Base-by-base conservation (phyloP, 2,888 invertebrate species). In the Leptopilina drosophilae region DNA sequence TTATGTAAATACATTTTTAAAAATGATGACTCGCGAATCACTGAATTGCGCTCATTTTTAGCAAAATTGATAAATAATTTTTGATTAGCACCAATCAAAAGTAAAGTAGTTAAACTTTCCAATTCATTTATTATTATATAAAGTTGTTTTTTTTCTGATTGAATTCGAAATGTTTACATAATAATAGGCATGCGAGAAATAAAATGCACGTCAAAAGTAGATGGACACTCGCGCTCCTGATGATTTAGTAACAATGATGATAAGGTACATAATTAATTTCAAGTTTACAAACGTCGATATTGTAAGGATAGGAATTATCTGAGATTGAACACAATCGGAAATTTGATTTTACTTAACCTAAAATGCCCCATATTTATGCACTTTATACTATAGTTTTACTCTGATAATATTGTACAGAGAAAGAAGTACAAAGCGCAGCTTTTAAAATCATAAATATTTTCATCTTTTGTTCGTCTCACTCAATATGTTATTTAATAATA, bases 391-490 rank as follows among this genome's bases (percentile, higher is more conserved):
- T 42, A 42, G 66, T 11, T 66, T 20, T 11, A 15, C 42, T 66
- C 66, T 15, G 15, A 42, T 66, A 66, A 66, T 15, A 42, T 84
- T 84, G 76, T 82, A 86, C 83, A 87, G 87, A 87, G 84, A 84
- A 83, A 80, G 87, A 87, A 87, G 87, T 83, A 87, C 86, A 84
- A 84, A 82, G 82, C 42, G 85, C 87, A 85, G 85, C 85, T 42
- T 33, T 49, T 49, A 42, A 42, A 42, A 11, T 66, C n/a, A 66
- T 64, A n/a, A 40, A 66, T 42, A 42, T 7, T n/a, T 42, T 42
- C 8, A 7, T 42, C 8, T 66, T 14, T 66, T 33, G n/a, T 66
- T 49, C 49, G 33, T 42, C 42, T 42, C 66, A 66, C 15, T 42
- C 15, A 66, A 66, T 9, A 40, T 42, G 49, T 49, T 40, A 42